Evolutionary conservation across 2,113 vertebrate species (phyloP).

Genomic region (Edolisoma coerulescens): DNA sequence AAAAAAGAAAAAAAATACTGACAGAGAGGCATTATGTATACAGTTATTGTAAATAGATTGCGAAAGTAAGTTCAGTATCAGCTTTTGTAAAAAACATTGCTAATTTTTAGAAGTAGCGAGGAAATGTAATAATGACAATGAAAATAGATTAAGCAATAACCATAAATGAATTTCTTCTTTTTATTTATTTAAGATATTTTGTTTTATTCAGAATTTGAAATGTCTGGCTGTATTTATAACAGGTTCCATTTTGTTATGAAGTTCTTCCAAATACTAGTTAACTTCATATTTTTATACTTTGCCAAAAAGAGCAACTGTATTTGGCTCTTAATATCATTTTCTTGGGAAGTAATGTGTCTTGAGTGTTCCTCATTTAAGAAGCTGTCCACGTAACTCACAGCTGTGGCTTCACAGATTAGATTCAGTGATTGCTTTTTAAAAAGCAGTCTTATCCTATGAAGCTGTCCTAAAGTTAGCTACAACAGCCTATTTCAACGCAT

Average conservation of each 20-base stretch:
- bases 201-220: neutral
- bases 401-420: neutral
- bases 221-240: neutral
- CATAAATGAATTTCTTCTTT: neutral
- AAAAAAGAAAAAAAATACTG: neutral
- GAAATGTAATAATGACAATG: neutral
- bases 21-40: neutral
- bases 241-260: neutral
- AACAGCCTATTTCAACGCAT: neutral
- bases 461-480: neutral
- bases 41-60: neutral
- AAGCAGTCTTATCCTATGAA: neutral
- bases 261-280: neutral
- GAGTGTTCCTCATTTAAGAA: neutral
- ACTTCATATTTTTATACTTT: neutral
- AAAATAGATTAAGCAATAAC: neutral
- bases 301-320: neutral
- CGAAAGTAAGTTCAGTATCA: neutral
- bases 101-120: neutral
- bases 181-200: neutral
- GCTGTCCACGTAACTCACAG: neutral
- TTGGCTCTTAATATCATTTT: neutral
- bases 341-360: neutral
- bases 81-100: neutral
- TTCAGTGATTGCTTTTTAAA: neutral